These are phyloP conservation scores for Anorthoa munda DNA, from an alignment of 2,888 invertebrate genomes.

Conservation along the genomic window DNA sequence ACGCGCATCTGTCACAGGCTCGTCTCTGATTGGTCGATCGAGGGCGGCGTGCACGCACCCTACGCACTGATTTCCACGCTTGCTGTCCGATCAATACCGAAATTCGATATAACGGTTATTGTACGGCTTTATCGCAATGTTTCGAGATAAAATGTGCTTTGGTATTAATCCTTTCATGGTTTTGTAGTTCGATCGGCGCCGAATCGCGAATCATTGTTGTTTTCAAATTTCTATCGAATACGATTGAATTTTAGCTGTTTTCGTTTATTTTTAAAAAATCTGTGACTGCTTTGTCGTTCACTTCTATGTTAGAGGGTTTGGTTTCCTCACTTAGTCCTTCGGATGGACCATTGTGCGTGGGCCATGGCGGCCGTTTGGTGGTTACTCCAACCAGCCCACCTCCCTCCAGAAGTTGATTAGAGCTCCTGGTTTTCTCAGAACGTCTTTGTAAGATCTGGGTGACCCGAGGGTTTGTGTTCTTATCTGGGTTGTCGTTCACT, in stretches of 20 bases:
- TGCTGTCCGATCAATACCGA: conserved; percentile 84
- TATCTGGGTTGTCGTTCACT: background rate
- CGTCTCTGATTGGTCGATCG: conserved; percentile 74
- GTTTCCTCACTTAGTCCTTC: too few relatives aligned
- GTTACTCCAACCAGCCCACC: too few relatives aligned
- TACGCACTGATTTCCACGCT: conserved; percentile 85
- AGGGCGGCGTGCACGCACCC: conserved; percentile 79
- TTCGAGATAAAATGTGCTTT: conserved; percentile 48
- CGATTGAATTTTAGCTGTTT: background rate
- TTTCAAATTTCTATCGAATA: background rate
- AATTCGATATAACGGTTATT: conserved; percentile 83
- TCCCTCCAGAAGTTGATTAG: too few relatives aligned
- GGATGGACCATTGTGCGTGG: too few relatives aligned
- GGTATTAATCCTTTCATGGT: conserved; percentile 33
- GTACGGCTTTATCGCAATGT: conserved; percentile 66
- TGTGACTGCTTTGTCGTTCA: background rate
- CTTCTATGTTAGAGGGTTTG: too few relatives aligned
- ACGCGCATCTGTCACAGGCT: conserved; percentile 86
- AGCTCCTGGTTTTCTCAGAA: too few relatives aligned
- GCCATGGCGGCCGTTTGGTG: too few relatives aligned
- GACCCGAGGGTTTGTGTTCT: too few relatives aligned
- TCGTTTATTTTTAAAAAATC: background rate
- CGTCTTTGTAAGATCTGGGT: too few relatives aligned
- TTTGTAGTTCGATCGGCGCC: background rate
- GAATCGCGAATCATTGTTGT: background rate